Evolutionary conservation across 1,140 invertebrate species (phyloP), one percentile per base, ranked within the genome.

Genomic region (Drosophila pachea): DNA sequence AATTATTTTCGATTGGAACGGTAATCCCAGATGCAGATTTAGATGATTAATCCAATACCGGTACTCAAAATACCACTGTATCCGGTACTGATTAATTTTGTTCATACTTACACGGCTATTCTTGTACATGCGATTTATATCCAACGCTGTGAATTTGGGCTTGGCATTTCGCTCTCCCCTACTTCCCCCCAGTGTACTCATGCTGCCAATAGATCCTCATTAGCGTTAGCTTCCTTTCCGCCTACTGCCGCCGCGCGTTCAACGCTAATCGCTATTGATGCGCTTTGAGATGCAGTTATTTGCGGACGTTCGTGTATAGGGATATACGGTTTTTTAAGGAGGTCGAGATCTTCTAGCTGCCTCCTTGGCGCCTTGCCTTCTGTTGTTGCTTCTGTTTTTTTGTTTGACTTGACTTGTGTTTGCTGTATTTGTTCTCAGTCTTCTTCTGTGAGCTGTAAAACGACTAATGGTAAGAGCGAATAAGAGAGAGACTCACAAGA

Each of bases 91-190:
- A 8, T n/a, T n/a, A 29, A 45, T 8, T 22, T 11, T 8, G 7
- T 42, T 29, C 22, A 16, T 66, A 93, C 94, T 93, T 90, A 95
- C 94, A 91, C 93, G 93, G 90, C 93, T 95, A 90, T 93, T 94
- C 91, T 95, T 96, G 91, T 97, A 98, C 90, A 98, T 93, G 92
- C 93, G 97, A 95, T 98, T 98, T 93, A 98, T 98, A 93, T 98
- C 96, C 92, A 98, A 93, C 90, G 96, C 95, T 91, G 97, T 95
- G 92, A 94, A 98, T 93, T 97, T 98, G 90, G 94, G 93, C 93
- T 97, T 97, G 88, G 89, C 88, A 88, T 89, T 88, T 88, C 89
- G 89, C 89, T 89, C 89, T 88, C 89, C 92, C 94, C 94, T 94
- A 96, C 96, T 94, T 96, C 95, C 94, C 94, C 95, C 94, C 93